Evolutionary conservation across 2,113 vertebrate genomes (phyloP).

Genomic region (Salvelinus fontinalis): DNA sequence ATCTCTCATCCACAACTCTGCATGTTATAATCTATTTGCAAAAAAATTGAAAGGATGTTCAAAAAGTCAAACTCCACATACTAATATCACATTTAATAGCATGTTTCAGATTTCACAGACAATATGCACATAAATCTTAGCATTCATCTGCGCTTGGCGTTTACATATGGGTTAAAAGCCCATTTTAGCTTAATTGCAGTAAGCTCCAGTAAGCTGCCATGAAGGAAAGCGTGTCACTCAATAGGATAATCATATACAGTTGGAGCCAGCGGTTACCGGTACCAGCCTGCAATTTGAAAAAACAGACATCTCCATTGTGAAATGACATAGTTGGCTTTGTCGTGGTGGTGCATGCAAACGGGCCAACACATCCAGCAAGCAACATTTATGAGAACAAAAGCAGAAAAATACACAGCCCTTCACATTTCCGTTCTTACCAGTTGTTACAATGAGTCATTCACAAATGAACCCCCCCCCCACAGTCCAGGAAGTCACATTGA

Average conservation of each 20-base stretch:
- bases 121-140: background rate
- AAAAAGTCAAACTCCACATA: no score
- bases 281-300: constrained; percentile 38
- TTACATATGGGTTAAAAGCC: constrained; percentile 42
- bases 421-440: no score
- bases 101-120: background rate
- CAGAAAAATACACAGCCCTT: constrained; percentile 11
- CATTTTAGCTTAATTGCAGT: constrained; percentile 39
- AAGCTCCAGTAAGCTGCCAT: constrained; percentile 34
- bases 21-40: no score
- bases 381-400: constrained; percentile 17
- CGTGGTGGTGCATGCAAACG: constrained; percentile 27
- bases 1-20: no score
- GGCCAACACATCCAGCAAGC: background rate
- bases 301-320: constrained; percentile 52
- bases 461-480: background rate
- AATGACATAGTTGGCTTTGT: constrained; percentile 11
- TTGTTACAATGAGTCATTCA: no score
- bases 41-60: background rate
- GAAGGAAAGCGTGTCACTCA: constrained; percentile 56
- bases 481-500: constrained; percentile 54
- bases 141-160: constrained; percentile 45
- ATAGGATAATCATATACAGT: constrained; percentile 56
- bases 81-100: no score
- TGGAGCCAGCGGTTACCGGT: constrained; percentile 22